Base-by-base conservation (phyloP, 2,797 vertebrate genomes). In the Strix occidentalis region DNA sequence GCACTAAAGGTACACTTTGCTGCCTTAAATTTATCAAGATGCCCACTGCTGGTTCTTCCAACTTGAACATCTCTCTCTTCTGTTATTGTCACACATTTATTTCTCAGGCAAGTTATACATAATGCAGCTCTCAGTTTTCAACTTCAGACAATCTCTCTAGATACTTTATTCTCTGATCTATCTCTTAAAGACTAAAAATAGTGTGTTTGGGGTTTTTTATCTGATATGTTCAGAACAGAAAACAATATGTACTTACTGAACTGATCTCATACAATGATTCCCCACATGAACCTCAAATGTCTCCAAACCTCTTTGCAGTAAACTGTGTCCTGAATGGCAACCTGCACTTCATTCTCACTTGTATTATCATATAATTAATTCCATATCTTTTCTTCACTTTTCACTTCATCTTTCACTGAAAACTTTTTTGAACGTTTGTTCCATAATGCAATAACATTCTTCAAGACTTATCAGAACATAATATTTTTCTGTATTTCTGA, bases 341-440 rank as follows among this genome's bases (percentile, higher is more conserved):
- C 13, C 26, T 57, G 10, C 13, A 19, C n/a, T 57, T 57, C 24
- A 51, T 85, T 82, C 11, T 51, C 25, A 39, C 28, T 51, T 37
- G 6, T 46, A 41, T 56, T 72, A 21, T 77, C 33, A 35, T 2
- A 29, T 17, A 89, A 77, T 20, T 70, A 26, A 1, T 56, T 35
- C 48, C 8, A 21, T 51, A 29, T 24, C 6, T 70, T 83, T 88
- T 63, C 29, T 78, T 77, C 35, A 43, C 13, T 68, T 80, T 91
- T 66, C 10, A 48, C 9, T 69, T 83, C 11, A 63, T 3, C 1
- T 90, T 84, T 77, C 29, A 56, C 16, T n/a, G 48, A 81, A 74
- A 87, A 11, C 0, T 35, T n/a, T 26, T 70, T 41, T 5, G 0
- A 24, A 37, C 5, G 13, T 69, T 79, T 65, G 5, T 39, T 60